These are phyloP conservation scores for Harpagifer antarcticus DNA, from an alignment of 2,797 vertebrate genomes.

Conservation along the genomic window DNA sequence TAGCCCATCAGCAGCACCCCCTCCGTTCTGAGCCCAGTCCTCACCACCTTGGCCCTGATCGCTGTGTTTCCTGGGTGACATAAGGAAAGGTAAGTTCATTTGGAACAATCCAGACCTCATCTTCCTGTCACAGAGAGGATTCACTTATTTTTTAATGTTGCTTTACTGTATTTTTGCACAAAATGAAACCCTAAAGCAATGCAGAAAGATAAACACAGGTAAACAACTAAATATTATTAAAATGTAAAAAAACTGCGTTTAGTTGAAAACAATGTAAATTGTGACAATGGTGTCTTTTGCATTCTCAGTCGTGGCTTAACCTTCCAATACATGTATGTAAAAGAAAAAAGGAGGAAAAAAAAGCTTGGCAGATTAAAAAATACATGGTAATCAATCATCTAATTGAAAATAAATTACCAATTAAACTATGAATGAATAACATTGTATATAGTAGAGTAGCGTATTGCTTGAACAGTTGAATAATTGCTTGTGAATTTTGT, in stretches of 20 bases:
- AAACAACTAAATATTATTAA: too few species aligned
- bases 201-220: too few species aligned
- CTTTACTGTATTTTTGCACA: slow-evolving; percentile 1
- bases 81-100: not conserved
- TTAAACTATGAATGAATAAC: not conserved
- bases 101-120: too few species aligned
- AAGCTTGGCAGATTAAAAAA: too few species aligned
- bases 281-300: too few species aligned
- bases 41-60: slow-evolving; percentile 93
- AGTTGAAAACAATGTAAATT: too few species aligned
- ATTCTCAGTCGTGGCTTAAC: not conserved
- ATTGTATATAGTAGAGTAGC: not conserved
- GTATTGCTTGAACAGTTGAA: not conserved
- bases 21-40: slow-evolving; percentile 92
- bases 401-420: not conserved
- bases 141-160: not conserved
- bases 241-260: too few species aligned
- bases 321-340: not conserved
- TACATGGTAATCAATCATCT: not conserved
- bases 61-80: slow-evolving; percentile 88
- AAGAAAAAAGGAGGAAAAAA: not conserved
- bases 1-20: slow-evolving; percentile 98
- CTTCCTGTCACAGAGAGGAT: not conserved
- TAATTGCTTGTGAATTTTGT: not conserved
- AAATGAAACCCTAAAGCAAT: too few species aligned